Conservation (phyloP, 2,888 invertebrate genomes). For the Carpatolechia fugitivella region DNA sequence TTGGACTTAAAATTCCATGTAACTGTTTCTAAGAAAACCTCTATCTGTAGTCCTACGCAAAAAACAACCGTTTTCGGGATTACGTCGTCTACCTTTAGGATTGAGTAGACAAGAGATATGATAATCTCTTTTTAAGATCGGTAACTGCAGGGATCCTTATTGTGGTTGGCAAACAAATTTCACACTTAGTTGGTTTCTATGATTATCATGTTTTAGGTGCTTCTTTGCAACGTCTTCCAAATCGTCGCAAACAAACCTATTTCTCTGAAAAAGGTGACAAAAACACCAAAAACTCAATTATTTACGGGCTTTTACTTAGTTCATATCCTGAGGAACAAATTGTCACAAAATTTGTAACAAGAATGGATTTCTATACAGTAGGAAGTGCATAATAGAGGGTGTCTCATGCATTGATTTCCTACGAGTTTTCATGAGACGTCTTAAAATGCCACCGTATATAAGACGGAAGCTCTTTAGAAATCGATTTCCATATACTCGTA, state of each 20-base stretch:
- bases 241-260: constrained; percentile 10
- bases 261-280: constrained; percentile 7
- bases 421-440: too few species aligned
- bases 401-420: constrained; percentile 1
- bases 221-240: constrained; percentile 15
- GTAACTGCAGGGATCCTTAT: constrained; percentile 32
- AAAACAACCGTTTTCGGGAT: constrained; percentile 44
- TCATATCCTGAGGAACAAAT: neutral
- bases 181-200: constrained; percentile 36
- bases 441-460: neutral
- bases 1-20: neutral
- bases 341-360: constrained; percentile 12
- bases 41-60: constrained; percentile 19
- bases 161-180: constrained; percentile 36
- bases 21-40: constrained; percentile 11
- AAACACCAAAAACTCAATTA: neutral
- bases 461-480: neutral
- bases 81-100: constrained; percentile 25
- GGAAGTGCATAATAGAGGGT: constrained; percentile 33
- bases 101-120: constrained; percentile 24
- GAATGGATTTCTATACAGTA: constrained; percentile 23
- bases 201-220: constrained; percentile 22
- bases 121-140: constrained; percentile 46
- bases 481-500: neutral
- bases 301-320: neutral